Conservation (phyloP, 1,140 invertebrate species). For the Penaeus indicus region DNA sequence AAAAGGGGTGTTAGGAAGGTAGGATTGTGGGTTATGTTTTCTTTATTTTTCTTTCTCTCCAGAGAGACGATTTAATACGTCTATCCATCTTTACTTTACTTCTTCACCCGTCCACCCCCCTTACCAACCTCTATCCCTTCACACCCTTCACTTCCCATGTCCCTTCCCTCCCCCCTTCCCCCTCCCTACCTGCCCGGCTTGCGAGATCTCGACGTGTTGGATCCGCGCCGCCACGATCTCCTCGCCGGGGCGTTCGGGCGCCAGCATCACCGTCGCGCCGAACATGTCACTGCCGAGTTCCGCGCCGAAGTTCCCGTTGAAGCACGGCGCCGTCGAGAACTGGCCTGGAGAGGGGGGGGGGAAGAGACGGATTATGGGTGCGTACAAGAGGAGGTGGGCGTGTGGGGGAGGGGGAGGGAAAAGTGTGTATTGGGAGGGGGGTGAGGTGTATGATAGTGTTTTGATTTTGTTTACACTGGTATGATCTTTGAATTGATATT, state of each 20-base stretch:
- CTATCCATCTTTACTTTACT: neutral
- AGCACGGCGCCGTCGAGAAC: constrained; percentile 39
- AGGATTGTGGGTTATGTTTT: no score
- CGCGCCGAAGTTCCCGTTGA: constrained; percentile 44
- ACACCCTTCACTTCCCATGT: neutral
- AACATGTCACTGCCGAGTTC: constrained; percentile 48
- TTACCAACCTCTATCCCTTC: neutral
- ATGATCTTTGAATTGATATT: no score
- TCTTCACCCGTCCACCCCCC: no score
- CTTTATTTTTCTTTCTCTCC: neutral
- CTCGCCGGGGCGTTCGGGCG: constrained; percentile 30
- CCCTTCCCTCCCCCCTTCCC: neutral
- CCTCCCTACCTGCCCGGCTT: constrained; percentile 48
- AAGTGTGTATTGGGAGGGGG: no score
- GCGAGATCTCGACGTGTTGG: constrained; percentile 41
- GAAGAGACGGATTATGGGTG: neutral
- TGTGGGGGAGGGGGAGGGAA: no score
- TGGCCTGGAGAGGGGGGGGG: constrained; percentile 11
- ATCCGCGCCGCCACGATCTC: constrained; percentile 36
- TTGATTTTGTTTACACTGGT: no score
- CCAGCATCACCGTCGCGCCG: constrained; percentile 44
- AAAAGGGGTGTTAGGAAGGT: no score
- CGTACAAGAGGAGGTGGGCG: no score
- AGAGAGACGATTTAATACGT: neutral
- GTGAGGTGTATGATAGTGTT: no score